Conservation (phyloP, 2,797 vertebrate genomes). For the Pseudochirops cupreus region DNA sequence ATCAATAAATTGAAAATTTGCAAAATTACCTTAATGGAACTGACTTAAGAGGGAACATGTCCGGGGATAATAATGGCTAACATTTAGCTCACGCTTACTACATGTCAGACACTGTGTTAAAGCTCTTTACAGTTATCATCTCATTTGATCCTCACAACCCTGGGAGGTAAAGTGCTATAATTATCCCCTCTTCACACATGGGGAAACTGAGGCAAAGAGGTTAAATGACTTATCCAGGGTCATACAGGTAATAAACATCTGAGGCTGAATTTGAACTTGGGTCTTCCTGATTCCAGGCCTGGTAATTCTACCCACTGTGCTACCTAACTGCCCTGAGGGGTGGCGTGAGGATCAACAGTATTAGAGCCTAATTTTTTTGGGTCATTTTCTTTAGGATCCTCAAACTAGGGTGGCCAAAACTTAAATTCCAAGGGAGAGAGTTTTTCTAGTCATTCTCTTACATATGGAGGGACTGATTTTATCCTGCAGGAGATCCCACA, state of each 20-base stretch:
- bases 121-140: not conserved
- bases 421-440: not conserved
- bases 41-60: not conserved
- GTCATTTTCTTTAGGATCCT: not conserved
- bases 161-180: not conserved
- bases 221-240: not conserved
- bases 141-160: not conserved
- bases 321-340: not conserved
- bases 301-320: not conserved
- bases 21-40: conserved; percentile 1
- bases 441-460: not conserved
- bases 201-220: not conserved
- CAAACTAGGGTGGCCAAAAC: not conserved
- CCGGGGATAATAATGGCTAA: not conserved
- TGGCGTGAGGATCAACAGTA: not conserved
- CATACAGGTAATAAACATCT: not conserved
- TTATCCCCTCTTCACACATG: not conserved
- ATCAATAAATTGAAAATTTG: not conserved
- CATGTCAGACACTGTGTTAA: not conserved
- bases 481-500: not conserved
- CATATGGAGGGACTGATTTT: not conserved
- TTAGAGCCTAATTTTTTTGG: not conserved
- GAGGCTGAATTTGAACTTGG: not conserved
- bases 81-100: not conserved
- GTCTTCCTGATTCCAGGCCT: not conserved